phyloP scores from a whole-genome alignment of 2,888 invertebrate species.

The Atherix ibis region DNA sequence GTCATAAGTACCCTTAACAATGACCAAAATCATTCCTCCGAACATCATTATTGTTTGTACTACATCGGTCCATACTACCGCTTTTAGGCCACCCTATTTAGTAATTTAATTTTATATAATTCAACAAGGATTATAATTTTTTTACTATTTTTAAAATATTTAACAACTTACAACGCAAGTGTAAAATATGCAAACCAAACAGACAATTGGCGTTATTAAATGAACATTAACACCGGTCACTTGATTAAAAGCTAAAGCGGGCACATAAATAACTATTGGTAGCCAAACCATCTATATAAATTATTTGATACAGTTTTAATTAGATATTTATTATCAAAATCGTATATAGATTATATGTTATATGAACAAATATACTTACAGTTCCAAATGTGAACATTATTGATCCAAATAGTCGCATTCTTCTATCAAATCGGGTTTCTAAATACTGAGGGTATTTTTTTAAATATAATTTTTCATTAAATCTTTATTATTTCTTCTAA shows the following conservation, averaged over 20 bases:
- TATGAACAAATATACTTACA: slow-evolving; percentile 34
- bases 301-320: no score
- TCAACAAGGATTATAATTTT: not conserved
- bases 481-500: not conserved
- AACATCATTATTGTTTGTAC: slow-evolving; percentile 54
- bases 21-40: slow-evolving; percentile 47
- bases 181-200: slow-evolving; percentile 63
- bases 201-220: slow-evolving; percentile 54
- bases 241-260: slow-evolving; percentile 59
- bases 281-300: slow-evolving; percentile 51
- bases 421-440: slow-evolving; percentile 47
- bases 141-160: not conserved
- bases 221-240: slow-evolving; percentile 65
- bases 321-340: no score
- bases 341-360: no score
- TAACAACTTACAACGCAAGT: slow-evolving; percentile 49
- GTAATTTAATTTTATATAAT: slow-evolving; percentile 1
- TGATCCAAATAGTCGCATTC: slow-evolving; percentile 49
- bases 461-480: not conserved
- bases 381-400: slow-evolving; percentile 45
- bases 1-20: slow-evolving; percentile 45
- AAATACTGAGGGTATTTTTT: slow-evolving; percentile 46
- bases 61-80: slow-evolving; percentile 58
- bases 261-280: slow-evolving; percentile 56
- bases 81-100: slow-evolving; percentile 45